These are phyloP conservation scores for Columbina picui DNA, from an alignment of 2,113 vertebrate species.

Conservation along the genomic window DNA sequence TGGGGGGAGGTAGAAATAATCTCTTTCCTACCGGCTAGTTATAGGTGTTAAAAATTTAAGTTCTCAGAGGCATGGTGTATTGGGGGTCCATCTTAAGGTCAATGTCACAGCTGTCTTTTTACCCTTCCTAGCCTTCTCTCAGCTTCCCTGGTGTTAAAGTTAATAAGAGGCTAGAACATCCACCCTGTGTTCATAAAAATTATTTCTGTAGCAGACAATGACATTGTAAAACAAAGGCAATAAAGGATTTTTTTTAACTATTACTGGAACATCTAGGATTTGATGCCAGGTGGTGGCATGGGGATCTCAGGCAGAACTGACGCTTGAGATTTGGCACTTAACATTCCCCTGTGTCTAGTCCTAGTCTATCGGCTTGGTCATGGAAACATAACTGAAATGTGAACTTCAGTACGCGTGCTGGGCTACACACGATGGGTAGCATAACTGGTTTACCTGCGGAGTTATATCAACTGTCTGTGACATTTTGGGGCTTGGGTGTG, in stretches of 20 bases:
- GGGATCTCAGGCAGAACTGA: neutral
- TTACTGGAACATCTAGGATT: neutral
- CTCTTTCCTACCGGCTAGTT: neutral
- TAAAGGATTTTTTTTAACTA: neutral
- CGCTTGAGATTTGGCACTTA: neutral
- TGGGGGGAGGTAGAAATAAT: neutral
- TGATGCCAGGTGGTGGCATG: neutral
- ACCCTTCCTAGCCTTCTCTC: neutral
- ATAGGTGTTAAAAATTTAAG: neutral
- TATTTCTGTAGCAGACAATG: neutral
- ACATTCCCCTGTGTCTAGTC: neutral
- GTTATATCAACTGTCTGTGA: neutral
- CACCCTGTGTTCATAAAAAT: neutral
- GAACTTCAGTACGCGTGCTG: neutral
- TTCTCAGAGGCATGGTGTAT: neutral
- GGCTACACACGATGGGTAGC: neutral
- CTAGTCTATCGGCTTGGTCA: neutral
- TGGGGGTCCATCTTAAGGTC: neutral
- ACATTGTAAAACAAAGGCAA: neutral
- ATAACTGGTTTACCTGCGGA: fast-evolving
- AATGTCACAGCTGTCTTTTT: neutral
- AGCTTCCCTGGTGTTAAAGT: neutral
- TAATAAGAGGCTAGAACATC: neutral
- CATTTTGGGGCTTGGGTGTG: neutral
- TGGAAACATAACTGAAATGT: neutral